These are phyloP conservation scores for Sinhomidia bicolor DNA, from an alignment of 2,888 invertebrate species.

Conservation along the genomic window DNA sequence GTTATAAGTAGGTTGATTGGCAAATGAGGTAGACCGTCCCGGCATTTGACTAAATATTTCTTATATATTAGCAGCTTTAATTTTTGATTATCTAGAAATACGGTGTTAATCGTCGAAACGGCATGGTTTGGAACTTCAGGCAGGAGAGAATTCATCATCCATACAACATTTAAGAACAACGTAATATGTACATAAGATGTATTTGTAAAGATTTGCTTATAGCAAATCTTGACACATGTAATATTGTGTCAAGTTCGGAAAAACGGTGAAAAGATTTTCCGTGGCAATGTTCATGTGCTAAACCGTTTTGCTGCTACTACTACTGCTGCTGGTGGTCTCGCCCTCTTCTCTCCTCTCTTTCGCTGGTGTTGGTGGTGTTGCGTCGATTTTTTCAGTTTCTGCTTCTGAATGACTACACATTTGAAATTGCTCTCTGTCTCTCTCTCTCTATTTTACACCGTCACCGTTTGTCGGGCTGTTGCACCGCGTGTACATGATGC, in stretches of 20 bases:
- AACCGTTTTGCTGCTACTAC: constrained; percentile 37
- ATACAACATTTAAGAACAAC: too few species aligned
- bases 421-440: constrained; percentile 42
- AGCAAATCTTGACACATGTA: too few species aligned
- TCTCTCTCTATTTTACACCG: too few species aligned
- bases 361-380: constrained; percentile 1
- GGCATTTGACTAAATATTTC: constrained; percentile 56
- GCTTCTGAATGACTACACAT: constrained; percentile 41
- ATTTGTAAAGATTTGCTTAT: too few species aligned
- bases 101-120: constrained; percentile 58
- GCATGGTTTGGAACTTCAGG: constrained; percentile 45
- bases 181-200: too few species aligned
- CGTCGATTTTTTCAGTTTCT: constrained; percentile 27
- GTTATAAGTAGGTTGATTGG: constrained; percentile 73
- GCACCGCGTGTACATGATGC: constrained; percentile 60
- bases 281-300: constrained; percentile 22
- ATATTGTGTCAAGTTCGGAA: constrained; percentile 65
- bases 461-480: constrained; percentile 66
- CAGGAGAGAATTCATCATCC: neutral
- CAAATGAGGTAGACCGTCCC: constrained; percentile 70
- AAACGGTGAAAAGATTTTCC: constrained; percentile 49
- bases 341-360: constrained; percentile 2
- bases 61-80: constrained; percentile 37
- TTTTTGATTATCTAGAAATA: constrained; percentile 57
- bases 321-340: constrained; percentile 61